Evolutionary conservation across 2,888 invertebrate species (phyloP).

Genomic region (Clepsis dumicolana): DNA sequence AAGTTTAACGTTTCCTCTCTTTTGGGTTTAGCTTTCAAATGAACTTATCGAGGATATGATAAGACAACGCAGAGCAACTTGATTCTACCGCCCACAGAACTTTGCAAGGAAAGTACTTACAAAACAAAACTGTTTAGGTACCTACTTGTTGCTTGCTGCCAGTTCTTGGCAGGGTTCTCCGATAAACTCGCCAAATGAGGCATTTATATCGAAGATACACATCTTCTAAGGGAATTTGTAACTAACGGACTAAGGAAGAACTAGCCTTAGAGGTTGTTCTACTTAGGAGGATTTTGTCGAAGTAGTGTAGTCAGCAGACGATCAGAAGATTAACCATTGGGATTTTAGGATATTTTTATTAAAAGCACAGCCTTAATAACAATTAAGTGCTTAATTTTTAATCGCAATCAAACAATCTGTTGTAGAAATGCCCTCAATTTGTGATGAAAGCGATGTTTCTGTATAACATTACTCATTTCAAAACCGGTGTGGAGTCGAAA

Average conservation of each 20-base stretch:
- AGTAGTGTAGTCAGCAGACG: too few species aligned
- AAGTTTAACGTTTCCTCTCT: too few species aligned
- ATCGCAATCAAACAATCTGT: neutral
- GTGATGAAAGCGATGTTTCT: neutral
- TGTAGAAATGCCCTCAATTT: neutral
- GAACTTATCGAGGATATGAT: too few species aligned
- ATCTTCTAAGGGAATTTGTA: neutral
- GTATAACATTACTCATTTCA: neutral
- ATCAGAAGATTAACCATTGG: too few species aligned
- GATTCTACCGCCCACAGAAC: neutral
- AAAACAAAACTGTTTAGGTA: too few species aligned
- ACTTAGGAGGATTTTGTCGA: too few species aligned
- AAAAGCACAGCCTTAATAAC: too few species aligned
- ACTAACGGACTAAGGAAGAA: too few species aligned
- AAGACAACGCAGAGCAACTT: too few species aligned
- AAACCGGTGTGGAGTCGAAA: neutral
- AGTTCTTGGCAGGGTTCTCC: conserved; percentile 22
- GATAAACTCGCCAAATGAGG: conserved; percentile 20
- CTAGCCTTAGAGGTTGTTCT: too few species aligned
- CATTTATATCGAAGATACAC: neutral
- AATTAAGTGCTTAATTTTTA: neutral
- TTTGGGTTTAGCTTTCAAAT: too few species aligned
- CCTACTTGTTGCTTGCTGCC: conserved; percentile 26
- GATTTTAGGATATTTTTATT: too few species aligned
- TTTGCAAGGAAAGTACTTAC: conserved; percentile 2